Evolutionary conservation across 2,888 invertebrate species (phyloP), one percentile per base, ranked within the genome.

Genomic region (Cephus spinipes): DNA sequence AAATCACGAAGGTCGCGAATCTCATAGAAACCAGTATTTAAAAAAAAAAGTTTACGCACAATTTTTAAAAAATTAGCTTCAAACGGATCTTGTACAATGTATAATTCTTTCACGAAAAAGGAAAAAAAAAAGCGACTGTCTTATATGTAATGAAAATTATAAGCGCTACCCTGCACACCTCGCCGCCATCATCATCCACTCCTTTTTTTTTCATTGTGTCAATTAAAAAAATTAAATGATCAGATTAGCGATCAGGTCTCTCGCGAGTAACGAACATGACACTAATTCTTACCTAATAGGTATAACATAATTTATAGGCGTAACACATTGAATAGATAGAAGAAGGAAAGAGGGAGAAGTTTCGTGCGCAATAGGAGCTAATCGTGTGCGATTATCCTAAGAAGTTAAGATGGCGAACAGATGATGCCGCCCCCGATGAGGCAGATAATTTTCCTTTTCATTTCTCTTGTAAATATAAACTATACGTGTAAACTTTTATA

Each of bases 401-500:
- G 79, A 34, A 74, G 81, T 73, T 82, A 83, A 35, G 81, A 76
- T 78, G 81, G 76, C 69, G 84, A 81, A 79, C 76, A 77, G 75
- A 79, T 81, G 77, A 76, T 55, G 55, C 55, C 55, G 55, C 55
- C 55, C 55, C 23, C 55, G 9, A 55, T 23, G 9, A 23, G 55
- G 55, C 55, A 55, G 55, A 55, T 76, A 75, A 73, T 76, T 71
- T 75, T 36, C 79, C 76, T 82, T 76, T 75, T 85, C 79, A 81
- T 79, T 82, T 73, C 74, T 82, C 71, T 74, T 81, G 78, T 85
- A 87, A 81, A 87, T 83, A 86, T 71, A 71, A 32, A 32, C 83
- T 81, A 79, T 82, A 77, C 68, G 40, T 79, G 73, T 68, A 55
- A 79, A 78, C 86, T 90, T 90, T 90, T 90, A 85, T 90, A 90